Base-by-base conservation (phyloP, 1,140 invertebrate genomes). In the Cardiocondyla obscurior region DNA sequence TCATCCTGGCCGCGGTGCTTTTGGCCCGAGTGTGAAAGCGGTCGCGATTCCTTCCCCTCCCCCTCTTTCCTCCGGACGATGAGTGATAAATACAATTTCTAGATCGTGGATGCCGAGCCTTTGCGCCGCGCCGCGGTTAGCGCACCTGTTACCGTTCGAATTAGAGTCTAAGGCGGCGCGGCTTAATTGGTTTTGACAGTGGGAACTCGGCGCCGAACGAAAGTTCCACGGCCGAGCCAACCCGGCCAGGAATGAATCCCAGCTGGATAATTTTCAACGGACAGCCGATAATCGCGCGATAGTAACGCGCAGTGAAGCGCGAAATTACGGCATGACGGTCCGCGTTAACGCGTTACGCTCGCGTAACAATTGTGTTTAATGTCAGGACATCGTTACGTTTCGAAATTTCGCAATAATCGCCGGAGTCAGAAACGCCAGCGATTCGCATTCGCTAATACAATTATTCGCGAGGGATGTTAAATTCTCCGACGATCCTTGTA, bases 1-100 rank as follows among this genome's bases (percentile, higher is more conserved):
- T 77, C 39, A 67, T 67, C 33, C 33, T 42, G 74, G 33, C 53
- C 74, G 44, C 46, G 46, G 14, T 14, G 53, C 33, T 2, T 14
- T 53, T 39, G 12, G 22, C 42, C 62, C 30, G 57, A 77, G 46
- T 12, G 46, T 77, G 74, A 77, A 77, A 77, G 60, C 74, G n/a
- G n/a, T n/a, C n/a, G 74, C n/a, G 28, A 74, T 76, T n/a, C 39
- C 49, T 55, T 30, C 12, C 10, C 3, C 33, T 39, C 22, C 3
- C 42, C 22, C 12, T 5, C 3, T 22, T 39, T 16, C 3, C 0
- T 42, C 3, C 19, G 2, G 14, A 2, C 14, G 28, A 1, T 28
- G 22, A n/a, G n/a, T 14, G 25, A 19, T 16, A 19, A 76, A 76
- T 33, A 46, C 36, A 5, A 36, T 28, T 64, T 36, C 22, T 22